Base-by-base conservation (phyloP, 2,797 vertebrate species). In the Mycteria americana region DNA sequence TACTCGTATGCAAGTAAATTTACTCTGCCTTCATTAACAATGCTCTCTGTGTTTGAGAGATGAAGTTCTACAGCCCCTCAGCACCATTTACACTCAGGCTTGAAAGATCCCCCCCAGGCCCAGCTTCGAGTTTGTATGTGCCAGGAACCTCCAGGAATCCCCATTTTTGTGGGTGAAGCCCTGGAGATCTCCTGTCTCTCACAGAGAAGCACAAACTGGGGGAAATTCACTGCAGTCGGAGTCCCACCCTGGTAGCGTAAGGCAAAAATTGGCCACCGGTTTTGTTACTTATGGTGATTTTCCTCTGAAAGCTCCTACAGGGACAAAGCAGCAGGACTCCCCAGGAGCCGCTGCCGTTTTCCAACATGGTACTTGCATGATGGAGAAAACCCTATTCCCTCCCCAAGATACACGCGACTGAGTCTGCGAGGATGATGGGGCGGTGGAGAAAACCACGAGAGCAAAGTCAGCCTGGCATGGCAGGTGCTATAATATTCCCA, bases 181-280 rank as follows among this genome's bases (percentile, higher is more conserved):
- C 56, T 50, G 30, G 37, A 46, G 57, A 19, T 31, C 41, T 88
- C 51, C 45, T 54, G 24, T 69, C 30, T 80, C 33, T 74, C n/a
- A 25, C 35, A 37, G 56, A 84, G n/a, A 35, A 35, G 50, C 46
- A 63, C 16, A 60, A 60, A 45, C n/a, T 27, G 63, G 35, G 13
- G n/a, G 5, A 79, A 50, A 23, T 11, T 54, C 45, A 10, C 35
- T 46, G 46, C 65, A 78, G 45, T 7, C 10, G 1, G 33, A 73
- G 30, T 13, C 21, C 35, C 43, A 31, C 24, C 7, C 46, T 30
- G 48, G 25, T 4, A 16, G 13, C 0, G 0, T 15, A 10, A 62
- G n/a, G 59, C 24, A 77, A 43, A 83, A 62, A 11, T 2, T 24
- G 25, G 69, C 17, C 30, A 17, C 43, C 31, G 24, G 4, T 41